Base-by-base conservation (phyloP, 2,888 invertebrate species). In the Pristionchus fissidentatus region DNA sequence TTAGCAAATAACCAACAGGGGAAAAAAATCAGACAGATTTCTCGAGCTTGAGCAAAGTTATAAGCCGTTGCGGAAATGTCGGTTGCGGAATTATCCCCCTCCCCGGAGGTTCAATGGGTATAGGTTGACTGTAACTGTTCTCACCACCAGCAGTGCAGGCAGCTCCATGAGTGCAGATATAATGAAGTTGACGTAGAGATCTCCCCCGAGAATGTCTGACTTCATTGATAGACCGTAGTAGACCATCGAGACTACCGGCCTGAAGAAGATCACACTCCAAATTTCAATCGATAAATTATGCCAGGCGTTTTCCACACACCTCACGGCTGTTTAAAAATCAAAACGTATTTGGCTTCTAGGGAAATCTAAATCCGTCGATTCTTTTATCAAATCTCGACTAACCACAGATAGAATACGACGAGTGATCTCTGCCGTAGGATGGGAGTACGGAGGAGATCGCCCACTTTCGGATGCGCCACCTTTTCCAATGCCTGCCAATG, bases 191-290 rank as follows among this genome's bases (percentile, higher is more conserved):
- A 95, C 91, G 92, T 96, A 97, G 85, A 96, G 95, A 84, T 91
- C 89, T 1, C 96, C 96, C 0, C 95, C 95, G 5, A 96, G 94
- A 89, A 95, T 95, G 0, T 95, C 95, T 84, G 96, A 95, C 93
- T 95, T 96, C 92, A 96, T 96, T 0, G 96, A 95, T 22, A 96
- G 95, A 0, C 96, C 96, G 91, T 96, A 97, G 93, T 96, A 96
- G 87, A 96, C 95, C 91, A 97, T 94, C 3, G 96, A 96, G 85
- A 96, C 95, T 0, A 96, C 95, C 83, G 95, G 94, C 97, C 93
- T 92, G 57, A 26, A 26, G 43, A 35, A 10, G 41, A 62, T 13
- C 26, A 26, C 10, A 10, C 10, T 62, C 29, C 13, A 62, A 29
- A 15, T 13, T 62, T 19, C 62, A 62, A 10, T 13, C n/a, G n/a